Base-by-base conservation (phyloP, 2,113 vertebrate species). In the Microtus ochrogaster region DNA sequence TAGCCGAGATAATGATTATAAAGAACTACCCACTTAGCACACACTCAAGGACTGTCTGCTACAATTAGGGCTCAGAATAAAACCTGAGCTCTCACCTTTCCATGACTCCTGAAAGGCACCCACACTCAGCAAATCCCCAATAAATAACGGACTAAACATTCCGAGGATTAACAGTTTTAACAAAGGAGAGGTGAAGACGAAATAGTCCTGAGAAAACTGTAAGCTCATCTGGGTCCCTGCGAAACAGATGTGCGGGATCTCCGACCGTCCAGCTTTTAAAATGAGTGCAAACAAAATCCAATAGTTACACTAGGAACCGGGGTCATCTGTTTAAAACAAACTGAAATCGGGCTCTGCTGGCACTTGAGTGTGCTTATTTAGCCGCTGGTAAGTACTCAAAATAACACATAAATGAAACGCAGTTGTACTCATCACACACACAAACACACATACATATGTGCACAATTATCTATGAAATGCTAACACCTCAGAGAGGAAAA, bases 401-500 rank as follows among this genome's bases (percentile, higher is more conserved):
- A 89, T 68, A 94, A 88, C 36, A 89, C 24, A 94, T 49, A 87
- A 96, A 90, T 81, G 22, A 78, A 97, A 47, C 39, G 70, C 4
- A 3, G 79, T 91, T 91, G 74, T 58, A 72, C 49, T 68, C 86
- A n/a, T n/a, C 96, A 63, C 63, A 65, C 63, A 65, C 63, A n/a
- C n/a, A n/a, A n/a, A 74, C 12, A 26, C 13, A 44, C 1, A 2
- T 0, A 70, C 13, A 33, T 36, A 33, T 49, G 47, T 79, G n/a
- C n/a, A n/a, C n/a, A 52, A 10, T 73, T 22, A 73, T 95, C 90
- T 95, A 93, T 39, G 39, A 98, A 98, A 95, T 76, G 77, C 44
- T 91, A 93, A 24, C 76, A 94, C 68, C 33, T 87, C 63, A 33
- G 94, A 89, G 68, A 96, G 41, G 19, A 96, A 97, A 91, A 33